These are phyloP conservation scores for Lasius fuliginosus DNA, from an alignment of 2,888 invertebrate genomes.

Conservation along the genomic window DNA sequence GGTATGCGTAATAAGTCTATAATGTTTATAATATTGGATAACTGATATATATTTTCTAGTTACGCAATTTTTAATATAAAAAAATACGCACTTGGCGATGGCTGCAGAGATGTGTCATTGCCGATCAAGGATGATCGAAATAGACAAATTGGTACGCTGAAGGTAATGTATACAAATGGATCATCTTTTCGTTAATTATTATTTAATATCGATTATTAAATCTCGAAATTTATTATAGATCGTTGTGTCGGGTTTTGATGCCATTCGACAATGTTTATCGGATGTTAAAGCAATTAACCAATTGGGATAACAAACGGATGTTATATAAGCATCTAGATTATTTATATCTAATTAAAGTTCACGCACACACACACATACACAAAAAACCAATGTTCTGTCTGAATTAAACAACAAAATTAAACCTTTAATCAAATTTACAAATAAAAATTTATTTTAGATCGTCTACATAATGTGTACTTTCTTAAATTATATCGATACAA, in stretches of 20 bases:
- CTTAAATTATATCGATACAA: slow-evolving; percentile 12
- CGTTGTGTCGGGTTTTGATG: slow-evolving; percentile 71
- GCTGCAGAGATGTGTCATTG: slow-evolving; percentile 69
- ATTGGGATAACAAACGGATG: not conserved
- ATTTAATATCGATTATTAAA: slow-evolving; percentile 16
- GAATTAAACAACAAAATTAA: slow-evolving; percentile 4
- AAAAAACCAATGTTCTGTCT: not conserved
- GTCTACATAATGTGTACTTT: not conserved
- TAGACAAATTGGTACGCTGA: slow-evolving; percentile 78
- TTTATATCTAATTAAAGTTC: not conserved
- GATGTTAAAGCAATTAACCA: not conserved
- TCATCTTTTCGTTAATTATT: not conserved
- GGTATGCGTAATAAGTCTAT: not conserved
- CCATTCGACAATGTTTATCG: slow-evolving; percentile 70
- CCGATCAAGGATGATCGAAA: slow-evolving; percentile 70
- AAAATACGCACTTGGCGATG: slow-evolving; percentile 74
- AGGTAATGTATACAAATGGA: slow-evolving; percentile 70
- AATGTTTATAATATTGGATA: slow-evolving; percentile 9
- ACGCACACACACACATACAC: not conserved
- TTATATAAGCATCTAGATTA: slow-evolving; percentile 9
- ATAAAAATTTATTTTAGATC: slow-evolving; percentile 40
- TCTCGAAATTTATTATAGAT: slow-evolving; percentile 71
- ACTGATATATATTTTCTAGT: slow-evolving; percentile 64
- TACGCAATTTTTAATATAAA: slow-evolving; percentile 79
- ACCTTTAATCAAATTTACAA: not conserved